phyloP scores from a whole-genome alignment of 1,140 invertebrate genomes.

The Scaptomyza montana region DNA sequence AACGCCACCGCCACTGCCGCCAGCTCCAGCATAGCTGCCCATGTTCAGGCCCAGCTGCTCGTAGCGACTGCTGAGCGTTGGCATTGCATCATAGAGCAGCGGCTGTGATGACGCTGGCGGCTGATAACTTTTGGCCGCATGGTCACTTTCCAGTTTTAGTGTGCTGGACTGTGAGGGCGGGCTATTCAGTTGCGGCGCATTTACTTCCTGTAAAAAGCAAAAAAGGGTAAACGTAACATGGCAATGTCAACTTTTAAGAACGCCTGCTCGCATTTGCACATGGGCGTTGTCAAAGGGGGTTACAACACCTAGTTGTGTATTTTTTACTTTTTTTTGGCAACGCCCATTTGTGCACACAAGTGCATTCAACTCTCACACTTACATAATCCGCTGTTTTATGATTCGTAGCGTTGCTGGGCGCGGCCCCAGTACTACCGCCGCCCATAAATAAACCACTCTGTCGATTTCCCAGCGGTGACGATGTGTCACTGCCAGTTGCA shows the following conservation, averaged over 20 bases:
- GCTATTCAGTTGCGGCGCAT: slow-evolving; percentile 73
- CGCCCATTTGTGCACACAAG: not conserved
- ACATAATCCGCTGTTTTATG: slow-evolving; percentile 79
- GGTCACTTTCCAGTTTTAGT: slow-evolving; percentile 70
- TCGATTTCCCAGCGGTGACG: slow-evolving; percentile 81
- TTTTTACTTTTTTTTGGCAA: not conserved
- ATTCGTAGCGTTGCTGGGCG: slow-evolving; percentile 56
- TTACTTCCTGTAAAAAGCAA: slow-evolving; percentile 61
- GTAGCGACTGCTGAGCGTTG: slow-evolving; percentile 77
- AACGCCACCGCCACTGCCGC: slow-evolving; percentile 18
- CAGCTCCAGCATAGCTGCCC: slow-evolving; percentile 49
- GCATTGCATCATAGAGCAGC: slow-evolving; percentile 76
- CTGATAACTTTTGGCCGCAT: slow-evolving; percentile 64
- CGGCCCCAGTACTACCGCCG: slow-evolving; percentile 32
- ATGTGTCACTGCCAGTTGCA: slow-evolving; percentile 78
- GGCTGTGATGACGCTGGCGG: slow-evolving; percentile 37
- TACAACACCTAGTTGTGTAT: no score
- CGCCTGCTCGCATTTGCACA: slow-evolving; percentile 9
- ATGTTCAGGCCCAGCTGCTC: slow-evolving; percentile 74
- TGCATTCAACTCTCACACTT: slow-evolving; percentile 48
- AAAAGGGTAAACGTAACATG: slow-evolving; percentile 3
- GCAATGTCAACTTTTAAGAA: slow-evolving; percentile 23
- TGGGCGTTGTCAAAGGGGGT: not conserved
- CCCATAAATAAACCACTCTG: slow-evolving; percentile 78
- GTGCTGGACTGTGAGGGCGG: slow-evolving; percentile 81